Base-by-base conservation (phyloP, 1,140 invertebrate species). In the Heliconius himera region DNA sequence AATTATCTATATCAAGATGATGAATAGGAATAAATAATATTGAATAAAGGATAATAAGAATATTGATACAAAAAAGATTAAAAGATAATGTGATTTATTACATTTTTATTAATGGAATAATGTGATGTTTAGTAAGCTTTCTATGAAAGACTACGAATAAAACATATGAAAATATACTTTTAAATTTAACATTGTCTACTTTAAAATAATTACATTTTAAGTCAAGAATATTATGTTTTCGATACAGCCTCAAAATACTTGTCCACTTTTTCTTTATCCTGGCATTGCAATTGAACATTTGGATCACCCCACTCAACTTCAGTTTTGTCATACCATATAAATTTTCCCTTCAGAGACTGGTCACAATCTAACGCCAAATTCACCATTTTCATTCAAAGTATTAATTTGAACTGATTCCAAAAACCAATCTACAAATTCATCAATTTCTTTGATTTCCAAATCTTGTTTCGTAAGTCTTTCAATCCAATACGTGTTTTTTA, bases 401-500 rank as follows among this genome's bases (percentile, higher is more conserved):
- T 73, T 66, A 73, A 84, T 83, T 74, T 87, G 83, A 2, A 86
- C 54, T 1, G 83, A 87, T 49, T 80, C 70, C 36, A 86, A 81
- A 75, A 81, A 87, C 84, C 84, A 87, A 29, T 80, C 46, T 0
- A 87, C 76, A 49, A 86, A 87, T n/a, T 90, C 87, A 82, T 92
- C 90, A 3, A 97, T 88, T 83, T 96, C 91, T n/a, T 95, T 89
- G 75, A 95, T 91, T 87, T 83, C 88, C 88, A 91, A 33, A 87
- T 73, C 22, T 74, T 74, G 46, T 95, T 95, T 74, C 95, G 95
- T 85, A 95, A 93, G 78, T 66, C 9, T 66, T 9, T 66, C 26
- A 66, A 66, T 66, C 60, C 60, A 66, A 16, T 66, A 9, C 1
- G 60, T 9, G 13, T 66, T 66, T 29, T 66, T 66, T 16, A 66